Conservation (phyloP, 1,140 invertebrate species). For the Tenebrio molitor region DNA sequence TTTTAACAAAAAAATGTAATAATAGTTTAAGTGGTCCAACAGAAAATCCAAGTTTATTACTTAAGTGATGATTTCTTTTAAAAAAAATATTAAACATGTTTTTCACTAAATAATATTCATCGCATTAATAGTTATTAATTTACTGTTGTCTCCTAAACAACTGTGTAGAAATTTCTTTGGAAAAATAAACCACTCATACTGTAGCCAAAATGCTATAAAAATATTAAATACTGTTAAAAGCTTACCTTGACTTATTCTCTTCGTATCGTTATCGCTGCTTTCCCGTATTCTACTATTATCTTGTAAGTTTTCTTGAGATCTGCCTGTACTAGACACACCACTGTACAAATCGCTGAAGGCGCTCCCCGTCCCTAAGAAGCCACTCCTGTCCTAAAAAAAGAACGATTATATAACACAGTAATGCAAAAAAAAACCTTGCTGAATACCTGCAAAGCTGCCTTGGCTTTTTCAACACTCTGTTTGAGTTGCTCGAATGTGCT, state of each 20-base stretch:
- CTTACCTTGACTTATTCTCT: slow-evolving; percentile 53
- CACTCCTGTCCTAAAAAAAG: slow-evolving; percentile 62
- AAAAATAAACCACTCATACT: too few relatives aligned
- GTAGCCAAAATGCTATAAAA: too few relatives aligned
- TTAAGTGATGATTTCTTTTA: too few relatives aligned
- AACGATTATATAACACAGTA: slow-evolving; percentile 6
- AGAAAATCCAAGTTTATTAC: too few relatives aligned
- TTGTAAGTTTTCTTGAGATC: slow-evolving; percentile 58
- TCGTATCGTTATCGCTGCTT: slow-evolving; percentile 58
- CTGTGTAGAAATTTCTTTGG: too few relatives aligned
- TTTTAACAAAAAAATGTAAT: too few relatives aligned
- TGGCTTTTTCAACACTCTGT: slow-evolving; percentile 90
- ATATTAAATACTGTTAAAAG: too few relatives aligned
- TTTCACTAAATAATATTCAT: too few relatives aligned
- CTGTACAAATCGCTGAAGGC: slow-evolving; percentile 74
- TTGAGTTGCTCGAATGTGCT: slow-evolving; percentile 90
- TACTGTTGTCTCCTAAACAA: too few relatives aligned
- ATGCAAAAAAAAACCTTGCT: neutral
- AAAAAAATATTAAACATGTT: too few relatives aligned
- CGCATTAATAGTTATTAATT: too few relatives aligned
- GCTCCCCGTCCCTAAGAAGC: slow-evolving; percentile 69
- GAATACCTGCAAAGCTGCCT: slow-evolving; percentile 79
- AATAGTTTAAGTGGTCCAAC: too few relatives aligned
- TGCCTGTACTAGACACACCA: slow-evolving; percentile 65
- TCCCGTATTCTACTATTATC: slow-evolving; percentile 57